phyloP scores from a whole-genome alignment of 2,113 vertebrate genomes.

The Xenopus tropicalis region UCB_Xtro_10.0 CM004450.2:13074501-13075000 shows the following conservation, averaged over 20 bases:
- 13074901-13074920: constrained; percentile 29
- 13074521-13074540: constrained; percentile 18
- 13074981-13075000: constrained; percentile 32
- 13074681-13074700: not conserved
- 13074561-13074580: constrained; percentile 34
- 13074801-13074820: constrained; percentile 27
- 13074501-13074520: constrained; percentile 20
- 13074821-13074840: not conserved
- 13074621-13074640: constrained; percentile 8
- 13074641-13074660: constrained; percentile 9
- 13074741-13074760: not conserved
- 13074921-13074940: not conserved
- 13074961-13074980: constrained; percentile 11
- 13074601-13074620: not conserved
- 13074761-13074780: constrained; percentile 4
- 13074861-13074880: not conserved
- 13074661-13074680: constrained; percentile 42
- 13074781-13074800: constrained; percentile 19
- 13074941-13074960: constrained; percentile 18
- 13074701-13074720: constrained; percentile 28
- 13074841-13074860: not conserved
- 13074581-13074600: not conserved
- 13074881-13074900: constrained; percentile 31
- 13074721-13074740: not conserved
- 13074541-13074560: constrained; percentile 32